Evolutionary conservation across 2,888 invertebrate genomes (phyloP), one percentile per base, ranked within the genome.

Genomic region (Aproaerema taeniolella): DNA sequence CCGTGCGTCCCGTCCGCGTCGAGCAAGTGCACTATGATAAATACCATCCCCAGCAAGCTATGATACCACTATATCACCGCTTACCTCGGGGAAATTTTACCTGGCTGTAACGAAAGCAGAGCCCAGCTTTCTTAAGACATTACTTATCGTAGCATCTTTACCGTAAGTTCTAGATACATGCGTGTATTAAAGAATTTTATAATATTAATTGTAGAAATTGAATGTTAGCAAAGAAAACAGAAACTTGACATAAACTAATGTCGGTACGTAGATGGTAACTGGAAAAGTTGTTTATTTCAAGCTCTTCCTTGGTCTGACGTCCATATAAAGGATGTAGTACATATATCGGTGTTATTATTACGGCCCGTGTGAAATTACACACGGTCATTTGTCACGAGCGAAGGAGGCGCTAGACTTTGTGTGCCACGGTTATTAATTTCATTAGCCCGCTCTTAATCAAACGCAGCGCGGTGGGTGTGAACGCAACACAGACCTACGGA

Each of bases 371-470:
- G 81, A 85, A 79, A 85, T 83, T 80, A 80, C 83, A 86, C 65
- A 59, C 78, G 76, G 69, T 71, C 77, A 78, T 86, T 83, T 79
- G 81, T 86, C 83, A 82, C 61, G 72, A 61, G 62, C 57, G 66
- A 65, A 70, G 71, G 67, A 76, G 78, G 73, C 59, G 67, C 67
- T 65, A 63, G 65, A 65, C 58, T 64, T 58, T 57, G 61, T 61
- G 64, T 67, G 65, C 67, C 65, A 70, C 62, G 72, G 79, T 80
- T 79, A 83, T 83, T 83, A 82, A 82, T 83, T 82, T 78, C 77
- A 82, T 82, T 82, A 79, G 69, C 64, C 68, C 64, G 69, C 67
- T 76, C 72, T 80, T 81, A 82, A 83, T 82, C 81, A 82, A 79
- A 78, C 65, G 55, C 48, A 8, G 39, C 34, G 35, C 31, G 33